Conservation (phyloP, 2,888 invertebrate genomes). For the Heteromurus nitidus region DNA sequence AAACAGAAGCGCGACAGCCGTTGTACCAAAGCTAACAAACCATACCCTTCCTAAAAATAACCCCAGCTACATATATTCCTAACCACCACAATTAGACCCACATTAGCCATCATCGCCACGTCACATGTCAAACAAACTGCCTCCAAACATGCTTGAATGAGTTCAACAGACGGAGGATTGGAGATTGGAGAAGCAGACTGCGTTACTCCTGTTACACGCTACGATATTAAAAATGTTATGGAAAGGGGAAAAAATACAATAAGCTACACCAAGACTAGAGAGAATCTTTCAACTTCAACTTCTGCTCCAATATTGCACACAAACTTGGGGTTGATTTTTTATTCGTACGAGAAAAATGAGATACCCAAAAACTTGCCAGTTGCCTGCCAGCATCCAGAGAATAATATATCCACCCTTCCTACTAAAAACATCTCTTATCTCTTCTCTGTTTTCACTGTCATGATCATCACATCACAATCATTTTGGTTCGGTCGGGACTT, state of each 20-base stretch:
- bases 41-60: slow-evolving; percentile 3
- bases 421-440: background rate
- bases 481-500: background rate
- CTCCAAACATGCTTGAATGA: background rate
- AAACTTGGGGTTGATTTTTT: background rate
- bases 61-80: background rate
- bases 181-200: background rate
- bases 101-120: slow-evolving; percentile 9
- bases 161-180: background rate
- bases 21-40: no score
- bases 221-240: slow-evolving; percentile 12
- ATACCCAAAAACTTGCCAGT: no score
- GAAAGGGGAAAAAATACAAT: no score
- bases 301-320: background rate
- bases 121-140: background rate
- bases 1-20: slow-evolving; percentile 11
- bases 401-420: no score
- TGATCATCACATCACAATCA: background rate
- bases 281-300: background rate
- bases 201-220: no score
- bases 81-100: slow-evolving; percentile 6
- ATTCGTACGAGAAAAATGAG: no score
- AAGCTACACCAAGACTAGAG: no score
- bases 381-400: no score
- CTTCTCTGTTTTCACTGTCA: background rate